Base-by-base conservation (phyloP, 1,140 invertebrate genomes). In the Theocolax elegans region DNA sequence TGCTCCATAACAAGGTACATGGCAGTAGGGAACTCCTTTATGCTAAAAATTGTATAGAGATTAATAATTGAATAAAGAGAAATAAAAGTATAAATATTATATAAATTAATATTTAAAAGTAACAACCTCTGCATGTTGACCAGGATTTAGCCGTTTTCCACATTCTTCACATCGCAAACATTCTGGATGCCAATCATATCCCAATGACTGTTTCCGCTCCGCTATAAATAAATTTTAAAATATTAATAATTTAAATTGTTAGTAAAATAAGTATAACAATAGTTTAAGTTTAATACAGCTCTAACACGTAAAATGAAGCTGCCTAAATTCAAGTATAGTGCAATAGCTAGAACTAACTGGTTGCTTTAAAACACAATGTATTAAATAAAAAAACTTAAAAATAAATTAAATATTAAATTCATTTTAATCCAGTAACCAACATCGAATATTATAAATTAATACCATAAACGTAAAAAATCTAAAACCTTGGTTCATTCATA, bases 161-260 rank as follows among this genome's bases (percentile, higher is more conserved):
- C 95, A 97, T 85, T 97, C 95, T 79, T 93, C 92, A 83, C 95
- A 97, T 67, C 92, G 88, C 72, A 97, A 88, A 87, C 95, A 97
- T 81, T 94, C 92, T 51, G 94, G 92, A 89, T 97, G 95, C 95
- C 95, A 97, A 80, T 97, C 95, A 80, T 95, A 96, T 21, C 95
- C 95, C 49, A 97, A 82, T 4, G 95, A 96, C 79, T 95, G 93
- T 85, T 95, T 95, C 75, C 95, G 89, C 87, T 97, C 95, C 79
- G 95, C 95, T 96, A 79, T 77, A 89, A 86, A 75, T 27, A 73
- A 75, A 76, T 72, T 60, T 71, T 62, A 19, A 64, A 42, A 31
- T 62, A 51, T 38, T 17, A 65, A 40, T 4, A 59, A n/a, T n/a
- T n/a, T n/a, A n/a, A n/a, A n/a, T n/a, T n/a, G n/a, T n/a, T n/a